phyloP scores from a whole-genome alignment of 2,797 vertebrate genomes.

The Rhinogobio ventralis region DNA sequence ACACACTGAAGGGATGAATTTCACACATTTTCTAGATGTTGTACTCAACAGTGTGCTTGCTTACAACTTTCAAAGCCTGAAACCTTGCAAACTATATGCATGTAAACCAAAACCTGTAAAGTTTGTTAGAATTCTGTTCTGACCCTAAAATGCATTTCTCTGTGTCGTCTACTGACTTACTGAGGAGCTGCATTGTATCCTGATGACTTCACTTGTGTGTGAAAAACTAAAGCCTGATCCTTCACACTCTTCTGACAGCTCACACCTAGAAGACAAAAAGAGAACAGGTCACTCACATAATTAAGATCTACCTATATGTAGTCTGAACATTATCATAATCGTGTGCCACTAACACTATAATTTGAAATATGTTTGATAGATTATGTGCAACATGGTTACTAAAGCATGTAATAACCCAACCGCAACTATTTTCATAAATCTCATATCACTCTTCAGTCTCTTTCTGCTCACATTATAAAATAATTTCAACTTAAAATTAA shows the following conservation, averaged over 20 bases:
- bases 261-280: conserved; percentile 55
- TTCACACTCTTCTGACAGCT: conserved; percentile 67
- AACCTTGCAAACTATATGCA: conserved; percentile 1
- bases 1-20: neutral
- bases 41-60: neutral
- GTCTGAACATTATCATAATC: conserved; percentile 1
- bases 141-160: conserved; percentile 9
- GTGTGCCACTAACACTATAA: neutral
- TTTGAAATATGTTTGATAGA: neutral
- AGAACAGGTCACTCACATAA: neutral
- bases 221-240: conserved; percentile 87
- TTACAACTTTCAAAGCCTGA: neutral
- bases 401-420: neutral
- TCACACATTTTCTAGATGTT: neutral
- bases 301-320: neutral
- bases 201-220: conserved; percentile 86
- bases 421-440: neutral
- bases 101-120: neutral
- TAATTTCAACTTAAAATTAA: neutral
- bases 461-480: neutral
- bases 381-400: neutral
- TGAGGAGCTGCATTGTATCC: conserved; percentile 82
- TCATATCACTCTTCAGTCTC: neutral
- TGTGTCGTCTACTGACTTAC: conserved; percentile 72
- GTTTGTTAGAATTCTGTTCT: neutral